Evolutionary conservation across 2,113 vertebrate genomes (phyloP).

Genomic region (Heteronetta atricapilla): DNA sequence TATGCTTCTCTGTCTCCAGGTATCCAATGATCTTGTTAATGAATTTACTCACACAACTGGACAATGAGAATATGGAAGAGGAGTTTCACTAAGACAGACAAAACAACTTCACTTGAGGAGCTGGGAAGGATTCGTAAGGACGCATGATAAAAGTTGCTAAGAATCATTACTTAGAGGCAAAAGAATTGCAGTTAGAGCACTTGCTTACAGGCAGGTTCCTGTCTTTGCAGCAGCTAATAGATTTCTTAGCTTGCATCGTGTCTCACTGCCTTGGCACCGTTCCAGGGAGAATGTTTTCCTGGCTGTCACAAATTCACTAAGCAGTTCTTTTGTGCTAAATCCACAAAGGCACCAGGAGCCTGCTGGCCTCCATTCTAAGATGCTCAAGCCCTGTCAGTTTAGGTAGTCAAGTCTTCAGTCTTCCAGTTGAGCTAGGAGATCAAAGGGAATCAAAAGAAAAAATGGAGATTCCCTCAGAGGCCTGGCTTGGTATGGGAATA

Average conservation of each 20-base stretch:
- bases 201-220: neutral
- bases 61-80: neutral
- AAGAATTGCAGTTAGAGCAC: neutral
- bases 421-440: neutral
- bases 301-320: neutral
- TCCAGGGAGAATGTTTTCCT: neutral
- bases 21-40: neutral
- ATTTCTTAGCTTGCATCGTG: neutral
- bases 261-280: neutral
- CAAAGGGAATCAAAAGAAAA: neutral
- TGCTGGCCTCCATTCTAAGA: neutral
- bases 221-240: neutral
- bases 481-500: neutral
- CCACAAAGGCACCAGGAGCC: rapidly evolving
- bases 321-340: neutral
- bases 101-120: neutral
- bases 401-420: neutral
- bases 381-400: neutral
- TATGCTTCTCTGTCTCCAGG: neutral
- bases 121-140: neutral
- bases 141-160: neutral
- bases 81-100: neutral
- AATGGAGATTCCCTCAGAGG: neutral
- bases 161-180: neutral
- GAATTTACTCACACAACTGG: neutral